Base-by-base conservation (phyloP, 2,888 invertebrate species). In the Himalopsyche kuldschensis region DNA sequence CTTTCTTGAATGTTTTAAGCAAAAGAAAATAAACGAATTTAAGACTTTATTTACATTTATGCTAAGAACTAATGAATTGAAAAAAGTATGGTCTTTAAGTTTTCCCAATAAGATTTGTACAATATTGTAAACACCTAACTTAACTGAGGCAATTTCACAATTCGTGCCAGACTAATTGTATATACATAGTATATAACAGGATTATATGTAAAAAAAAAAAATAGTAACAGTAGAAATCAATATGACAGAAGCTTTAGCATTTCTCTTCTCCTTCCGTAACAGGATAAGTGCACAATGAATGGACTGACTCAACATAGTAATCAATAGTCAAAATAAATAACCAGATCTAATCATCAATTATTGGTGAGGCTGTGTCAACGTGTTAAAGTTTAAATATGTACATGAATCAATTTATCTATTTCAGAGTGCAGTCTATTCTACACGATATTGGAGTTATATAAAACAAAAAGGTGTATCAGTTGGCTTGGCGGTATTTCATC, bases 401-500 rank as follows among this genome's bases (percentile, higher is more conserved):
- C 15, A 41, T 15, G 1, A 41, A 3, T 15, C 3, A 2, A 41
- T 11, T 41, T 82, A 82, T 81, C 82, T 85, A 83, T 88, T 88
- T 32, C 90, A 94, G 94, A 92, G 93, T 82, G 93, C 94, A 0
- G 91, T 92, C 0, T 92, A 93, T 87, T 91, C 93, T 79, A 91
- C 93, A 0, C 92, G 94, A 69, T 89, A 93, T 80, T 94, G 94
- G 94, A 91, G 91, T 46, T 90, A 88, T 82, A 87, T 95, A 0
- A 89, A 92, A 63, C 94, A 94, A 87, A 92, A 91, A 82, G 91
- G 92, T 4, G 89, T 96, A 8, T 94, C 95, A 0, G 89, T 94
- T 85, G 91, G 94, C 0, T 88, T 96, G 15, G 90, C 92, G 0
- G 89, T 93, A 86, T 92, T 93, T 76, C 89, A 92, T 15, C 92